These are phyloP conservation scores for Hylaeus anthracinus DNA, from an alignment of 1,140 invertebrate genomes.

Conservation along the genomic window DNA sequence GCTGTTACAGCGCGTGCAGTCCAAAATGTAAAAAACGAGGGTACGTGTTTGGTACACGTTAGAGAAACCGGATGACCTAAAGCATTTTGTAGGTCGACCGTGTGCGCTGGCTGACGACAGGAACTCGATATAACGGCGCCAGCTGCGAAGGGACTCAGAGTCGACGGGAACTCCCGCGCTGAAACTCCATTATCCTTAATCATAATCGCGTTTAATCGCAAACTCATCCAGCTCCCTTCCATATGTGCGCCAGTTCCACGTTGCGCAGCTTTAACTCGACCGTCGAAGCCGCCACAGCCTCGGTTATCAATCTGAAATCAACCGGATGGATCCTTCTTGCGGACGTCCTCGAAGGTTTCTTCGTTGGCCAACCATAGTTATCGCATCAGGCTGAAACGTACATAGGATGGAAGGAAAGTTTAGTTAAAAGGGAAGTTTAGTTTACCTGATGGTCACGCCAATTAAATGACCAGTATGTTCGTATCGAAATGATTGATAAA, in stretches of 20 bases:
- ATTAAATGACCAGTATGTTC: neutral
- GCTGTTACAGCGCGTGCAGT: neutral
- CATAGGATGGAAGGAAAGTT: too few relatives aligned
- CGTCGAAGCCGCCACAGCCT: constrained; percentile 41
- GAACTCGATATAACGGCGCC: constrained; percentile 62
- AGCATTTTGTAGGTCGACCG: constrained; percentile 43
- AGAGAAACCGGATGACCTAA: constrained; percentile 48
- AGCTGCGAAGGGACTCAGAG: constrained; percentile 56
- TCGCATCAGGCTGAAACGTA: neutral
- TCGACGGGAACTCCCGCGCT: constrained; percentile 63
- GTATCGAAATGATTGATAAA: too few relatives aligned
- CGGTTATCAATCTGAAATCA: constrained; percentile 73
- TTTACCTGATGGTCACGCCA: neutral
- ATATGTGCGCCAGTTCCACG: constrained; percentile 38
- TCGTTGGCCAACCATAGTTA: neutral
- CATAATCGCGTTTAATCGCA: constrained; percentile 78
- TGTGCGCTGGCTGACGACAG: constrained; percentile 41
- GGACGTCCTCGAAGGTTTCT: neutral
- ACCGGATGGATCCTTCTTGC: constrained; percentile 5
- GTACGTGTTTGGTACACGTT: constrained; percentile 10
- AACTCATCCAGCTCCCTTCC: constrained; percentile 64
- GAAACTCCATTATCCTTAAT: constrained; percentile 79
- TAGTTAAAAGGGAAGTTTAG: neutral
- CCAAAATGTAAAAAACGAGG: neutral
- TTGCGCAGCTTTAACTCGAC: constrained; percentile 2